Conservation (phyloP, 2,888 invertebrate genomes). For the Phengaris alcon region DNA sequence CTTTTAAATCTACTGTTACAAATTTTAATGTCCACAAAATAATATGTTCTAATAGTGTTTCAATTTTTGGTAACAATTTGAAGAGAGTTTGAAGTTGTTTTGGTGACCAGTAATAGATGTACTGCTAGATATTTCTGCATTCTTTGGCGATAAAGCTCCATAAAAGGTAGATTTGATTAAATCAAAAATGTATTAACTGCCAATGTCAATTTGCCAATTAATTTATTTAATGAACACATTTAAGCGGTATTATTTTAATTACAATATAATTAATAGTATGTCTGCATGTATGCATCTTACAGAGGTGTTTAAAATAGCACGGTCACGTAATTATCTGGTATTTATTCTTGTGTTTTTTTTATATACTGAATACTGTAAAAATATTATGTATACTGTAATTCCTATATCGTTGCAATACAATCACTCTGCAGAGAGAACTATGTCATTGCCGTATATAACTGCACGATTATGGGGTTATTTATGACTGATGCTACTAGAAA, state of each 20-base stretch:
- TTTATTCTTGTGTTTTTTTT: neutral
- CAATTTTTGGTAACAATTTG: neutral
- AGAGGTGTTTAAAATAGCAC: neutral
- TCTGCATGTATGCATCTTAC: neutral
- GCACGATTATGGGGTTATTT: conserved; percentile 11
- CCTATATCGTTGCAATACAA: conserved; percentile 21
- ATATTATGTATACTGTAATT: no score
- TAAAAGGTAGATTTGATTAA: no score
- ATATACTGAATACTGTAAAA: no score
- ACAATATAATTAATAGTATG: neutral
- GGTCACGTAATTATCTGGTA: neutral
- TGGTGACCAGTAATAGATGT: neutral
- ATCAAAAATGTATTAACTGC: no score
- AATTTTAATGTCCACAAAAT: neutral
- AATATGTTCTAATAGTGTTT: neutral
- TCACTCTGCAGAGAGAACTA: neutral
- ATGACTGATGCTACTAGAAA: conserved; percentile 2
- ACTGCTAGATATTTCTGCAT: neutral
- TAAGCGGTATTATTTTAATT: neutral
- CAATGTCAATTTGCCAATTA: no score
- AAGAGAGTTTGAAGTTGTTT: neutral
- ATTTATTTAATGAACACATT: no score
- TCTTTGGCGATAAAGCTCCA: neutral
- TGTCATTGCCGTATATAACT: conserved; percentile 21
- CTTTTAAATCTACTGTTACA: neutral